Percentiles rank a stretch among this genome's conserved stretches.
These are phyloP conservation scores for Fulica atra DNA, from an alignment of 2,113 vertebrate genomes.

Conservation along the genomic window DNA sequence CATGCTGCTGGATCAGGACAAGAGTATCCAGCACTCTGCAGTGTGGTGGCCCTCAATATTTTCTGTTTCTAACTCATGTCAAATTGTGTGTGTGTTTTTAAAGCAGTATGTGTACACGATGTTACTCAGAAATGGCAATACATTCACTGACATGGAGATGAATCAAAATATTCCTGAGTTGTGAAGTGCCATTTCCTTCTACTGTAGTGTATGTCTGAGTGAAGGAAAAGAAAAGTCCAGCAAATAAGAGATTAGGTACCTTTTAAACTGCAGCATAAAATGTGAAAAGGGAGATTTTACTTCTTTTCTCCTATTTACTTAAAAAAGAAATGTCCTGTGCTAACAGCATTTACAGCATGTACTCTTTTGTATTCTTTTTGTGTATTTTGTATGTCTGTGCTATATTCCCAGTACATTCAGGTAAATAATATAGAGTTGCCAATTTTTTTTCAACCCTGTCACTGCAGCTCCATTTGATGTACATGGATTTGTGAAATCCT, in stretches of 20 bases:
- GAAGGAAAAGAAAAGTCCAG: conserved; percentile 32
- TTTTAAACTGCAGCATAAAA: conserved; percentile 69
- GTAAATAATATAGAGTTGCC: conserved; percentile 36
- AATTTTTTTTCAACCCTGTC: not conserved
- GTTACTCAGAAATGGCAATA: not conserved
- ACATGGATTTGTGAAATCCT: conserved; percentile 38
- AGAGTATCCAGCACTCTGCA: conserved; percentile 12
- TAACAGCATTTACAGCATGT: conserved; percentile 79
- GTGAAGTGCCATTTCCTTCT: conserved; percentile 32
- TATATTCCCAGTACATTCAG: conserved; percentile 17
- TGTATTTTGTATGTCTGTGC: conserved; percentile 65
- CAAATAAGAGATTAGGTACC: conserved; percentile 67
- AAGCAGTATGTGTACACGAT: not conserved
- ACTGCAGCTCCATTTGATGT: conserved; percentile 27
- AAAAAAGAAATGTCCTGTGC: conserved; percentile 73
- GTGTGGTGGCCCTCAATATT: not conserved
- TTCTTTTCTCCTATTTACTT: conserved; percentile 70
- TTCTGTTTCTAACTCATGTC: conserved; percentile 51
- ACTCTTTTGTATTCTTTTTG: conserved; percentile 62
- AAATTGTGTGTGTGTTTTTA: not conserved
- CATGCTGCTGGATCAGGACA: not conserved
- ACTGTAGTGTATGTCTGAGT: conserved; percentile 44
- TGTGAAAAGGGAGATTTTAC: conserved; percentile 71
- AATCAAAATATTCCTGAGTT: conserved; percentile 49
- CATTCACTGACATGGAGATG: not conserved